Conservation (phyloP, 2,113 vertebrate genomes). For the Thunnus thynnus region DNA sequence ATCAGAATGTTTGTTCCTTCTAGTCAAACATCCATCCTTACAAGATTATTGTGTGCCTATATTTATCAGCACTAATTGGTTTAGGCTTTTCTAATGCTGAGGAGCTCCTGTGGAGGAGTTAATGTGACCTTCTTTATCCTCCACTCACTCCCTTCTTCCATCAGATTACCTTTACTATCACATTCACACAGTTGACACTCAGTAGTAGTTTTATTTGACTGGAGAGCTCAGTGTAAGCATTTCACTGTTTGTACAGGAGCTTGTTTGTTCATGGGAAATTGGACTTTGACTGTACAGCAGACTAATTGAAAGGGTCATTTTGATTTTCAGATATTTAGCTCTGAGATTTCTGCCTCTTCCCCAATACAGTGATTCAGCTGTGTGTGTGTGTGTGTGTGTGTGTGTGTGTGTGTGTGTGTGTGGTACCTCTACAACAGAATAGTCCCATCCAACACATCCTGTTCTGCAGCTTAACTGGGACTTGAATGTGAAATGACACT, state of each 20-base stretch:
- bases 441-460: no score
- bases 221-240: neutral
- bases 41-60: constrained; percentile 75
- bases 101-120: constrained; percentile 26
- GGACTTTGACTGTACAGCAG: neutral
- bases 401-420: neutral
- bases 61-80: constrained; percentile 76
- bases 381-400: neutral
- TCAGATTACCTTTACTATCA: neutral
- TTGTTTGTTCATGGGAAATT: constrained; percentile 10
- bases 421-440: no score
- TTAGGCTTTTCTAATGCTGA: constrained; percentile 57
- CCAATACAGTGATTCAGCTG: neutral
- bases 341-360: neutral
- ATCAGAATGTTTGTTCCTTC: constrained; percentile 8
- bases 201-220: neutral
- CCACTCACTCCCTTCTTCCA: neutral
- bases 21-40: constrained; percentile 24
- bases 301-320: neutral
- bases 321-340: neutral
- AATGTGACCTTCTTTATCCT: constrained; percentile 9
- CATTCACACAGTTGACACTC: neutral
- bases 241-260: neutral
- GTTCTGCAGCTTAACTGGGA: no score
- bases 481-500: no score